Conservation (phyloP, 2,888 invertebrate species). For the Neoascia interrupta region DNA sequence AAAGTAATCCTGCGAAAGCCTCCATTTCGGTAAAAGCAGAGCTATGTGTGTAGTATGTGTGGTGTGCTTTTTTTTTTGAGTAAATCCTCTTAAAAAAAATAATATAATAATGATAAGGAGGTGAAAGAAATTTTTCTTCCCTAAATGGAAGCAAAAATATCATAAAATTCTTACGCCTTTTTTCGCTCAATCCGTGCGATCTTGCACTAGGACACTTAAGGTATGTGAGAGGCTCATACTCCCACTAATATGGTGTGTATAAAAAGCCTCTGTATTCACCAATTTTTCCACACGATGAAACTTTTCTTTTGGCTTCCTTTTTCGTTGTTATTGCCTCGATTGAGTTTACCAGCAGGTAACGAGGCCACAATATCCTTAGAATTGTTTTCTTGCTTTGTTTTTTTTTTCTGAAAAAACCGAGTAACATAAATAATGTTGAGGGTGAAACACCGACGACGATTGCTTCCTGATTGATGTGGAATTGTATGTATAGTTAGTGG, state of each 20-base stretch:
- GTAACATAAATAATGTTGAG: constrained; percentile 13
- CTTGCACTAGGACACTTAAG: neutral
- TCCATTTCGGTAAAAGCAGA: neutral
- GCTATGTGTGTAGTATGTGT: neutral
- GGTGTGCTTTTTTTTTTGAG: neutral
- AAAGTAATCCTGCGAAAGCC: constrained; percentile 16
- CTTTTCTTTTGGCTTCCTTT: neutral
- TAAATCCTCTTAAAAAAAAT: constrained; percentile 14
- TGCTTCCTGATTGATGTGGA: constrained; percentile 12
- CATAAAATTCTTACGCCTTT: constrained; percentile 5
- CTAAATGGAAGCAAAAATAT: neutral
- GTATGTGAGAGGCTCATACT: neutral
- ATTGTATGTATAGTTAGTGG: constrained; percentile 1
- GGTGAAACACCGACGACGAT: constrained; percentile 15
- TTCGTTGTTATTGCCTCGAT: constrained; percentile 8
- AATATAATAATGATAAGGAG: constrained; percentile 14
- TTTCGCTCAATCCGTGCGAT: neutral
- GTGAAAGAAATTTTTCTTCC: neutral
- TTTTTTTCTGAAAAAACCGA: neutral
- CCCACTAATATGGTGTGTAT: constrained; percentile 14
- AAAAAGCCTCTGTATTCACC: constrained; percentile 7
- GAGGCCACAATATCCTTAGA: constrained; percentile 13
- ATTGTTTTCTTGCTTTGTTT: neutral
- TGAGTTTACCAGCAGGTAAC: constrained; percentile 32
- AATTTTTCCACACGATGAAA: constrained; percentile 6